Evolutionary conservation across 2,113 vertebrate genomes (phyloP).

Genomic region (Hippocampus comes): DNA sequence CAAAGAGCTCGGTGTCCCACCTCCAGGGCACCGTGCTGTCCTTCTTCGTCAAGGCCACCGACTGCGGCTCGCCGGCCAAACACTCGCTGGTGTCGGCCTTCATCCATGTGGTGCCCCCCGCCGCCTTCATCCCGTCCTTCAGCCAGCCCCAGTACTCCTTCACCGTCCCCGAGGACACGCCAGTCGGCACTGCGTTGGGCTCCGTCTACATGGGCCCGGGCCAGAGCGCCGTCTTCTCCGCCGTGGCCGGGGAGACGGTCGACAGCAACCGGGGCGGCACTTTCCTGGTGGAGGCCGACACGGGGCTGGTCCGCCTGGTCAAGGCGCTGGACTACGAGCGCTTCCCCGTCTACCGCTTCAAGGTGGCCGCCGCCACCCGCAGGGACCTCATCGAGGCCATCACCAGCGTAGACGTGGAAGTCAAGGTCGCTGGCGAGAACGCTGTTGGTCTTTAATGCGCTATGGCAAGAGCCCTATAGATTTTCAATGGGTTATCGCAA

Average conservation of each 20-base stretch:
- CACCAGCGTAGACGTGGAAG: constrained; percentile 85
- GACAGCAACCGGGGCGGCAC: constrained; percentile 85
- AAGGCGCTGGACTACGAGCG: constrained; percentile 86
- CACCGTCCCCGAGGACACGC: constrained; percentile 82
- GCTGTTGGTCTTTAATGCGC: not conserved
- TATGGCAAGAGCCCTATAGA: not conserved
- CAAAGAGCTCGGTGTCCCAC: constrained; percentile 87
- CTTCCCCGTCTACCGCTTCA: constrained; percentile 83
- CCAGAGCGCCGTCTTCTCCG: constrained; percentile 77
- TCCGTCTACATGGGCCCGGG: constrained; percentile 80
- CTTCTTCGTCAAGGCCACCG: constrained; percentile 95
- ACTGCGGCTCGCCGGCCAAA: constrained; percentile 83
- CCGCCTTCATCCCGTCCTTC: constrained; percentile 84
- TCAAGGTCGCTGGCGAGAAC: constrained; percentile 74
- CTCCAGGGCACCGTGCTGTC: constrained; percentile 87
- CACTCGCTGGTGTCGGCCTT: constrained; percentile 94
- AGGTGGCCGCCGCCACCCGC: constrained; percentile 82
- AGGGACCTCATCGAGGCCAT: constrained; percentile 83
- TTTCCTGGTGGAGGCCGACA: constrained; percentile 87
- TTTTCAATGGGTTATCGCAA: not conserved
- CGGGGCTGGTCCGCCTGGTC: constrained; percentile 83
- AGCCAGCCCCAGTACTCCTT: constrained; percentile 94
- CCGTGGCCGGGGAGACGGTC: constrained; percentile 78
- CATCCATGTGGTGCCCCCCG: constrained; percentile 88
- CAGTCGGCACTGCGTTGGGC: constrained; percentile 84